phyloP scores from a whole-genome alignment of 2,113 vertebrate genomes.

The Brienomyrus longianalis region DNA sequence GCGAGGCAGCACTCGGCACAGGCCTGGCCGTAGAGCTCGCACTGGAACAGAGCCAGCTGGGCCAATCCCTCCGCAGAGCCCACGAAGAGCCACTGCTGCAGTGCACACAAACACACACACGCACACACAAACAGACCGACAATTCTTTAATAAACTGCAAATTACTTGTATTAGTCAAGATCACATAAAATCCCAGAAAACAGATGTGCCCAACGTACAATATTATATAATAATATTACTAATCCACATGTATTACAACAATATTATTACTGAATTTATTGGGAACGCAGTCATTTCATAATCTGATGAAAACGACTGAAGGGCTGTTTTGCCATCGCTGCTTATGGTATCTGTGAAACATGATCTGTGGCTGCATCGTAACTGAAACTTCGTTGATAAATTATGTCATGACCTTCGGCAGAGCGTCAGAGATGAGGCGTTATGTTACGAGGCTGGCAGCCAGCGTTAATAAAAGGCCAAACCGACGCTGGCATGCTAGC shows the following conservation, averaged over 20 bases:
- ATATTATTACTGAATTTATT: background rate
- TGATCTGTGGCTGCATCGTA: background rate
- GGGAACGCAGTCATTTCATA: background rate
- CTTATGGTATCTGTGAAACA: background rate
- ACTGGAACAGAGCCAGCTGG: constrained; percentile 67
- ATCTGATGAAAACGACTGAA: background rate
- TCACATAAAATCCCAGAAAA: background rate
- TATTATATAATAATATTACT: background rate
- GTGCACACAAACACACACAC: background rate
- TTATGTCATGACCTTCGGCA: background rate
- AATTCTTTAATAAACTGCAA: background rate
- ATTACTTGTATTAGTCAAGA: background rate
- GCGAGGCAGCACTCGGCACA: constrained; percentile 72
- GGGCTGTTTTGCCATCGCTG: background rate
- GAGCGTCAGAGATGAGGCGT: background rate
- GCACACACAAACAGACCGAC: background rate
- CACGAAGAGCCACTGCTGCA: constrained; percentile 66
- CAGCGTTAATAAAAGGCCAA: background rate
- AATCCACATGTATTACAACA: background rate
- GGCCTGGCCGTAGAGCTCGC: constrained; percentile 68
- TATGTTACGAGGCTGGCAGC: background rate
- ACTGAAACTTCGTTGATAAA: background rate
- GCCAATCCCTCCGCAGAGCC: constrained; percentile 65
- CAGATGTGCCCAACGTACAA: background rate
- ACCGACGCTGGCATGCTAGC: background rate